Evolutionary conservation across 2,797 vertebrate genomes (phyloP).

Genomic region (Sebastes taczanowskii): DNA sequence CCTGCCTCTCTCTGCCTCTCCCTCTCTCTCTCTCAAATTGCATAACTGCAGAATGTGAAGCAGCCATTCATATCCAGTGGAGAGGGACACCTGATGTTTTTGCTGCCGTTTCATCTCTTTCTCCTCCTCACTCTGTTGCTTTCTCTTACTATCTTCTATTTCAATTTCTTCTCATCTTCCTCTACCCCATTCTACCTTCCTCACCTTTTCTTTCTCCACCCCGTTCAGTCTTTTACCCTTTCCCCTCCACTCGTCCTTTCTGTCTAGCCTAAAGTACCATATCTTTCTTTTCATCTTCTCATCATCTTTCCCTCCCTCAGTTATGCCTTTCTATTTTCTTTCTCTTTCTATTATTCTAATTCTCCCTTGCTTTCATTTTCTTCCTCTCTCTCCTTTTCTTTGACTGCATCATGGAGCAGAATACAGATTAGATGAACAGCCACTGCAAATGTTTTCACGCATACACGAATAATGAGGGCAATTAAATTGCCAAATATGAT

Average conservation of each 20-base stretch:
- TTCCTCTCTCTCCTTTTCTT: slow-evolving; percentile 6
- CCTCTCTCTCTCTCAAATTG: slow-evolving; percentile 38
- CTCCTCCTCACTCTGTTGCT: slow-evolving; percentile 2
- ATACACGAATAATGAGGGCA: slow-evolving; percentile 39
- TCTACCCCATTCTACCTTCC: not conserved
- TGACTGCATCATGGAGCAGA: slow-evolving; percentile 34
- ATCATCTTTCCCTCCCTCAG: slow-evolving; percentile 8
- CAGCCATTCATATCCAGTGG: slow-evolving; percentile 60
- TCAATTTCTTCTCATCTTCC: not conserved
- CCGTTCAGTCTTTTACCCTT: not conserved
- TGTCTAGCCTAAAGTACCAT: not conserved
- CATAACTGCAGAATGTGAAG: slow-evolving; percentile 68
- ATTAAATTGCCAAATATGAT: slow-evolving; percentile 51
- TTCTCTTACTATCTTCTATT: slow-evolving; percentile 19
- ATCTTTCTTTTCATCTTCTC: slow-evolving; percentile 24
- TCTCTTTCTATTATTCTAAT: slow-evolving; percentile 25
- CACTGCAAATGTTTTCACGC: slow-evolving; percentile 39
- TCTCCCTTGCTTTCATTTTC: slow-evolving; percentile 31
- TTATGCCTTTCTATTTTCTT: slow-evolving; percentile 18
- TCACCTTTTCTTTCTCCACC: slow-evolving; percentile 4
- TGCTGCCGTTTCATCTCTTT: slow-evolving; percentile 53
- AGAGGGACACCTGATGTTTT: slow-evolving; percentile 69
- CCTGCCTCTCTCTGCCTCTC: slow-evolving; percentile 16
- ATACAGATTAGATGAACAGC: slow-evolving; percentile 55
- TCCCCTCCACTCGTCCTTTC: not conserved